A percentile compares a stretch with the other conserved stretches of the same genome.
These are phyloP conservation scores for Drosophila malerkotliana DNA, from an alignment of 1,140 invertebrate genomes.

Conservation along the genomic window DNA sequence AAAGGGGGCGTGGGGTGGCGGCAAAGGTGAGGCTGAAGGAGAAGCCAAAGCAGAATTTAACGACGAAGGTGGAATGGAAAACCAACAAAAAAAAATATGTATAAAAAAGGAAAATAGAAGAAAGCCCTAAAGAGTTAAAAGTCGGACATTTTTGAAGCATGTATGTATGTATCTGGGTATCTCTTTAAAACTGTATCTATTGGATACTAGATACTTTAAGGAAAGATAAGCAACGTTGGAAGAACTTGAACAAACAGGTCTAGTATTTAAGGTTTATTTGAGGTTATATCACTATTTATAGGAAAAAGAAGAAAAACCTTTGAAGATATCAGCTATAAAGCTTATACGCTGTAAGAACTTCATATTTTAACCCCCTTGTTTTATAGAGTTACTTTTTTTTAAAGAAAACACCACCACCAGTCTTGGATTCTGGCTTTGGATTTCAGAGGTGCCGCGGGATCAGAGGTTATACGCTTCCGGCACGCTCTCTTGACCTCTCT, in stretches of 20 bases:
- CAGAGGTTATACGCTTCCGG: slow-evolving; percentile 1
- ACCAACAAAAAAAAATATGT: neutral
- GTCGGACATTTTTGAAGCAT: neutral
- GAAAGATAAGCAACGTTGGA: neutral
- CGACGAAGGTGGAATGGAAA: neutral
- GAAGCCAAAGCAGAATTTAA: slow-evolving; percentile 11
- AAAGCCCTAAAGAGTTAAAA: slow-evolving; percentile 1
- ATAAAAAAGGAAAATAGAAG: slow-evolving; percentile 1
- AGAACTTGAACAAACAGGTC: too few relatives aligned
- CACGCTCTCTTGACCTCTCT: neutral
- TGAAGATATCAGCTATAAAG: too few relatives aligned
- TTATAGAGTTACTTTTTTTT: neutral
- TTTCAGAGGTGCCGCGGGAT: neutral
- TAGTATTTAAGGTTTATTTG: too few relatives aligned
- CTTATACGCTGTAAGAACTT: neutral
- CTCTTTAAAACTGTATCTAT: slow-evolving; percentile 1
- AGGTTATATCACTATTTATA: too few relatives aligned
- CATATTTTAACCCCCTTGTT: too few relatives aligned
- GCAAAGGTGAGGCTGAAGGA: slow-evolving; percentile 1
- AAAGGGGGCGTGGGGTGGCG: neutral
- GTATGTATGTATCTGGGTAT: slow-evolving; percentile 1
- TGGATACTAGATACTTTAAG: neutral
- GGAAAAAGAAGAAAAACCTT: too few relatives aligned
- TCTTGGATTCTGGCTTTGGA: neutral
- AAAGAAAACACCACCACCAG: neutral